Evolutionary conservation across 37 sponge, comb jelly and placozoan genomes (phyloP).

Genomic region (Spongilla lacustris): DNA sequence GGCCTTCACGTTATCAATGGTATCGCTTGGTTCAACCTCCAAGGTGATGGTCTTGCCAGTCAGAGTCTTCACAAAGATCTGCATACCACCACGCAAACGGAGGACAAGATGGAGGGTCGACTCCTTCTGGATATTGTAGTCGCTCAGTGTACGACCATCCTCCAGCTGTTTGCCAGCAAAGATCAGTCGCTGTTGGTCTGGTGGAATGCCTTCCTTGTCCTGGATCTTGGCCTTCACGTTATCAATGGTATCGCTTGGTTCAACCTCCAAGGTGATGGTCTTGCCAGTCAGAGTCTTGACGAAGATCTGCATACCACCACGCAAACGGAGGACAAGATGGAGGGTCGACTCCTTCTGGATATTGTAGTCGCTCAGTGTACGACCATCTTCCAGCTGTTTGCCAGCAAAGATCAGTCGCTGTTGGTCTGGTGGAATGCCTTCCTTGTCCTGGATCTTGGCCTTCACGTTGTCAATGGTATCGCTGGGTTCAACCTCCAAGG

Average conservation of each 20-base stretch:
- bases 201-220: slow-evolving; percentile 97
- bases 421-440: slow-evolving; percentile 78
- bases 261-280: slow-evolving; percentile 97
- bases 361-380: slow-evolving; percentile 86
- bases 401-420: slow-evolving; percentile 81
- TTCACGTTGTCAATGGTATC: slow-evolving; percentile 79
- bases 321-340: slow-evolving; percentile 61
- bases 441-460: slow-evolving; percentile 77
- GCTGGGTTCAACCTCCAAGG: slow-evolving; percentile 77
- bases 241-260: slow-evolving; percentile 93
- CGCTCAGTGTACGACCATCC: slow-evolving; percentile 60
- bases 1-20: slow-evolving; percentile 74
- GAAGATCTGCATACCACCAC: slow-evolving; percentile 94
- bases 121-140: slow-evolving; percentile 71
- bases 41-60: slow-evolving; percentile 86
- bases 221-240: slow-evolving; percentile 98
- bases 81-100: slow-evolving; percentile 71
- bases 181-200: slow-evolving; percentile 97
- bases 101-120: slow-evolving; percentile 48
- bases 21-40: slow-evolving; percentile 74
- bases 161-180: slow-evolving; percentile 94
- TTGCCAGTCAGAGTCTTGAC: slow-evolving; percentile 98
- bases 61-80: slow-evolving; percentile 81
- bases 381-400: slow-evolving; percentile 78
- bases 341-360: slow-evolving; percentile 86